Evolutionary conservation across 2,113 vertebrate genomes (phyloP).

Genomic region (Dinomys branickii): DNA sequence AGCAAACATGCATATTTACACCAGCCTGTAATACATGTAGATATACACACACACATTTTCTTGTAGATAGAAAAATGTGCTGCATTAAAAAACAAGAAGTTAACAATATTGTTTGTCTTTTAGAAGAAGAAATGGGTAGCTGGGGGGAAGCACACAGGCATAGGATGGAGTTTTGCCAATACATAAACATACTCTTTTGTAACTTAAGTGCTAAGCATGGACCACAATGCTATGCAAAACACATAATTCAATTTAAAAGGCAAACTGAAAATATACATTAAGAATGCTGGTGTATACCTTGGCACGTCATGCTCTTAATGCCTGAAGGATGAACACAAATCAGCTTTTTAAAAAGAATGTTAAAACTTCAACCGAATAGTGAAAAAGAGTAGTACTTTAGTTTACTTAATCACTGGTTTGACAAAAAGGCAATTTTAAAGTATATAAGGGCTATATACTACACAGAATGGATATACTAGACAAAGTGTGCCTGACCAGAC

Average conservation of each 20-base stretch:
- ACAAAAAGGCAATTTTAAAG: not conserved
- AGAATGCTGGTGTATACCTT: not conserved
- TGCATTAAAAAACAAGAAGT: not conserved
- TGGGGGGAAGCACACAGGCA: not conserved
- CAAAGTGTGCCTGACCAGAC: not conserved
- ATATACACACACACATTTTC: not conserved
- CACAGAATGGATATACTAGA: not conserved
- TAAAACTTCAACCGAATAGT: conserved; percentile 18
- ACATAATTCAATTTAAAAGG: conserved; percentile 21
- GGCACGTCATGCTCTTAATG: not conserved
- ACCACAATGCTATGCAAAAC: not conserved
- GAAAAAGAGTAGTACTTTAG: not conserved
- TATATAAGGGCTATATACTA: not conserved
- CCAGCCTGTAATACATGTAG: not conserved
- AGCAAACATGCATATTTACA: not conserved
- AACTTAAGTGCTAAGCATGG: not conserved
- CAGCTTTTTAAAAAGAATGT: not conserved
- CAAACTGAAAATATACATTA: conserved; percentile 14
- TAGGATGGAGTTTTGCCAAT: not conserved
- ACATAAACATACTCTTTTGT: not conserved
- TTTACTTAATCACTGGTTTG: not conserved
- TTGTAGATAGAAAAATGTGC: not conserved
- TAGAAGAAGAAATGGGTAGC: not conserved
- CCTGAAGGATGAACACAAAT: conserved; percentile 16
- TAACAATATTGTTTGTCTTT: not conserved